These are phyloP conservation scores for Apamea sordens DNA, from an alignment of 2,888 invertebrate genomes.

Conservation along the genomic window DNA sequence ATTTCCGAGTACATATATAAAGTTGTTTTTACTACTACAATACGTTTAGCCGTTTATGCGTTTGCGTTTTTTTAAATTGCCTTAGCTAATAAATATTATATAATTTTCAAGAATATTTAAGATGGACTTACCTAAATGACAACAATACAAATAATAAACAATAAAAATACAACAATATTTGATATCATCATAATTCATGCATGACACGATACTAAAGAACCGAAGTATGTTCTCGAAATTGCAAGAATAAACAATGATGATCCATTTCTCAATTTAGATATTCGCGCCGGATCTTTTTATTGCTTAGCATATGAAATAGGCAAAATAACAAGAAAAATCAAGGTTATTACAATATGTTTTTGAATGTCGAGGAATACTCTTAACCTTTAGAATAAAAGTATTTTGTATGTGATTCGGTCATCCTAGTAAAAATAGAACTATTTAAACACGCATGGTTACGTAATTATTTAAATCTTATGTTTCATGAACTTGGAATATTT, in stretches of 20 bases:
- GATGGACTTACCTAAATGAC: not conserved
- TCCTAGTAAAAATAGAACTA: slow-evolving; percentile 57
- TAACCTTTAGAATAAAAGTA: slow-evolving; percentile 53
- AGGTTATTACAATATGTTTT: slow-evolving; percentile 39
- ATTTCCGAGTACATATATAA: not conserved
- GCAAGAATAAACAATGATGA: not conserved
- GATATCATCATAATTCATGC: not conserved
- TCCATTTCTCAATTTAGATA: slow-evolving; percentile 25
- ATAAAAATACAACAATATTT: not conserved
- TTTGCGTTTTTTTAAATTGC: not conserved
- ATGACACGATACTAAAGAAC: not conserved
- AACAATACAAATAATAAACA: no score
- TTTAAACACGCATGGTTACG: slow-evolving; percentile 37
- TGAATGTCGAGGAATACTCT: slow-evolving; percentile 40
- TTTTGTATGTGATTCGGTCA: slow-evolving; percentile 49
- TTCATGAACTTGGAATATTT: slow-evolving; percentile 8
- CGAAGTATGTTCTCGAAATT: not conserved
- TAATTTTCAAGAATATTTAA: not conserved
- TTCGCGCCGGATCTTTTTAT: slow-evolving; percentile 10
- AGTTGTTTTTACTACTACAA: not conserved
- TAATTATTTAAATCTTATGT: slow-evolving; percentile 23
- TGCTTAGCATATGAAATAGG: slow-evolving; percentile 13
- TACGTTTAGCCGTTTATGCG: no score
- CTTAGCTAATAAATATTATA: not conserved
- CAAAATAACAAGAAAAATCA: slow-evolving; percentile 30